These are phyloP conservation scores for Microctenopoma steveboyesi DNA, from an alignment of 2,797 vertebrate species.

Conservation along the genomic window DNA sequence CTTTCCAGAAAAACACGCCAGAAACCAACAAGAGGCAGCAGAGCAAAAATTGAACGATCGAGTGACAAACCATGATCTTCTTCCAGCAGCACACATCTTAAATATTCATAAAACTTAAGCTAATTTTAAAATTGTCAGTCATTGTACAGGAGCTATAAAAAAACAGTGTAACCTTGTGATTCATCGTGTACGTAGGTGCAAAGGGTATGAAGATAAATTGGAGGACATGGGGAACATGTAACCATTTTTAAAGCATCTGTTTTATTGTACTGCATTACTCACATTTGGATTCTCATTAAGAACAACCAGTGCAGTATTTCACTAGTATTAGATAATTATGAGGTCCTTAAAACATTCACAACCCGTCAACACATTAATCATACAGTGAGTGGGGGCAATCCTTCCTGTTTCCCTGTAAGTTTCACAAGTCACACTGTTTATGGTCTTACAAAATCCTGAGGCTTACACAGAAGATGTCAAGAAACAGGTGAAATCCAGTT, in stretches of 20 bases:
- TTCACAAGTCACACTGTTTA: no score
- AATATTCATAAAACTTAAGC: slow-evolving; percentile 40
- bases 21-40: background rate
- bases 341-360: background rate
- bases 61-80: slow-evolving; percentile 25
- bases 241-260: background rate
- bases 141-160: background rate
- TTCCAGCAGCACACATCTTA: slow-evolving; percentile 4
- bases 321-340: no score
- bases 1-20: slow-evolving; percentile 16
- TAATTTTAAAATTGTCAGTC: slow-evolving; percentile 32
- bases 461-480: no score
- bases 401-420: no score
- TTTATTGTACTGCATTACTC: background rate
- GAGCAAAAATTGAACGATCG: slow-evolving; percentile 38
- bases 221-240: background rate
- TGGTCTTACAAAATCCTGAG: no score
- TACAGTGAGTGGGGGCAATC: no score
- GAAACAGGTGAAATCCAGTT: no score
- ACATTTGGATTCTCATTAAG: background rate
- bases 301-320: background rate
- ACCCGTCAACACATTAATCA: no score
- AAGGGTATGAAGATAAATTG: slow-evolving; percentile 5
- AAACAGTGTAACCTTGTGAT: background rate
- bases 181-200: slow-evolving; percentile 17